Conservation (phyloP, 2,113 vertebrate species). For the Amblyopsis rosae region DNA sequence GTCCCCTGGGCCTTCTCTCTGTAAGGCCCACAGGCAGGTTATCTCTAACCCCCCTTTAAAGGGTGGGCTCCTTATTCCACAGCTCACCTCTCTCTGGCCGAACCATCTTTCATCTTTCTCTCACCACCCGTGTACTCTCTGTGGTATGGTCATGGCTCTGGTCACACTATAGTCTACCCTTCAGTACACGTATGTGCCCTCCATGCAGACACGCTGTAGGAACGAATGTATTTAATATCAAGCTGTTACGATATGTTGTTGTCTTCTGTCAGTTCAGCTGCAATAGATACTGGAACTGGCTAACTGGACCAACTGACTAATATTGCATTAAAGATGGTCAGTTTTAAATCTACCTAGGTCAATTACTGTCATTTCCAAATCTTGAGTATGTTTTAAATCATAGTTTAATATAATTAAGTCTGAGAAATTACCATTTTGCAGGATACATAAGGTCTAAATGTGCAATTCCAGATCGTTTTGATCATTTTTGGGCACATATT, state of each 20-base stretch:
- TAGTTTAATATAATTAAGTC: background rate
- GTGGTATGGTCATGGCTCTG: conserved; percentile 8
- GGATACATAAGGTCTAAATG: background rate
- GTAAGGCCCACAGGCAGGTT: conserved; percentile 52
- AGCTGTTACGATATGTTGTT: no score
- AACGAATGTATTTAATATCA: no score
- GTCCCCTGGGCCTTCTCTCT: conserved; percentile 73
- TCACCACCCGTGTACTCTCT: conserved; percentile 21
- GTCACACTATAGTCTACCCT: background rate
- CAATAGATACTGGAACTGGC: no score
- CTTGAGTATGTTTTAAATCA: no score
- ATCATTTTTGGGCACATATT: background rate
- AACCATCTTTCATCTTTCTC: conserved; percentile 8
- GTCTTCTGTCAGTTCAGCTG: no score
- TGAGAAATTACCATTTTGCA: background rate
- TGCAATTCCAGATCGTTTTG: background rate
- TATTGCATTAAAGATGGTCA: no score
- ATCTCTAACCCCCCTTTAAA: background rate
- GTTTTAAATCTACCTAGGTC: no score
- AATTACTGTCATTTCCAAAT: no score
- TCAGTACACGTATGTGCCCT: background rate
- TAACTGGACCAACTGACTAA: no score
- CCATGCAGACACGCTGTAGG: background rate
- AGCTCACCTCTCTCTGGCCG: conserved; percentile 18
- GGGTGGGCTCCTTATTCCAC: conserved; percentile 17